phyloP scores from a whole-genome alignment of 1,140 invertebrate genomes.

The Sitodiplosis mosellana region DNA sequence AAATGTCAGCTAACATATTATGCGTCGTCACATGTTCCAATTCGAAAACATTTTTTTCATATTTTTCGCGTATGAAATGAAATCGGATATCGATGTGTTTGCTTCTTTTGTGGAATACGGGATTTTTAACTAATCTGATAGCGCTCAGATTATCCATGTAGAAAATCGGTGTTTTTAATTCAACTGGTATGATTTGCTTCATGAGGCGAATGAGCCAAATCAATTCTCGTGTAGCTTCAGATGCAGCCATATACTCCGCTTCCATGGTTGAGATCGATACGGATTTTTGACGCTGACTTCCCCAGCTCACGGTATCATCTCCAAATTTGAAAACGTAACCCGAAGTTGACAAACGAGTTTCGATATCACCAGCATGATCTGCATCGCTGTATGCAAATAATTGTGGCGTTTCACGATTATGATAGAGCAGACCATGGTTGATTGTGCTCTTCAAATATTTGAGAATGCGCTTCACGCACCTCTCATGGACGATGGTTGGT shows the following conservation, averaged over 20 bases:
- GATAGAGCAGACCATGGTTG: conserved; percentile 8
- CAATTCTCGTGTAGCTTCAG: conserved; percentile 14
- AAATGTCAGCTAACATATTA: conserved; percentile 11
- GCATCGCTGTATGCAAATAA: conserved; percentile 13
- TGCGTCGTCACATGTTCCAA: conserved; percentile 7
- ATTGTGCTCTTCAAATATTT: conserved; percentile 25
- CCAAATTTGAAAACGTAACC: conserved; percentile 10
- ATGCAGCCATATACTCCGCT: conserved; percentile 21
- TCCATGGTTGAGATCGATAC: conserved; percentile 18
- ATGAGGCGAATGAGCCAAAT: conserved; percentile 3
- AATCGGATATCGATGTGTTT: conserved; percentile 13
- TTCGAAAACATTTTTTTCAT: conserved; percentile 7
- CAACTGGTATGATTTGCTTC: not conserved
- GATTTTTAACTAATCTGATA: conserved; percentile 9
- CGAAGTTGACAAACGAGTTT: conserved; percentile 16
- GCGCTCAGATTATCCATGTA: conserved; percentile 11
- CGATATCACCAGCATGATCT: too few species aligned
- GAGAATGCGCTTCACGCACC: conserved; percentile 18
- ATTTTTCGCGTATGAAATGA: conserved; percentile 9
- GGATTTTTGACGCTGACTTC: conserved; percentile 9
- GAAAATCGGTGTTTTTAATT: not conserved
- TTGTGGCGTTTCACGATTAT: not conserved
- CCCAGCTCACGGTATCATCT: conserved; percentile 9
- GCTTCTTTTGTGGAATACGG: conserved; percentile 7
- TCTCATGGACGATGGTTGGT: conserved; percentile 17